phyloP scores from a whole-genome alignment of 2,113 vertebrate genomes.

The Phylloscopus whistleri region DNA sequence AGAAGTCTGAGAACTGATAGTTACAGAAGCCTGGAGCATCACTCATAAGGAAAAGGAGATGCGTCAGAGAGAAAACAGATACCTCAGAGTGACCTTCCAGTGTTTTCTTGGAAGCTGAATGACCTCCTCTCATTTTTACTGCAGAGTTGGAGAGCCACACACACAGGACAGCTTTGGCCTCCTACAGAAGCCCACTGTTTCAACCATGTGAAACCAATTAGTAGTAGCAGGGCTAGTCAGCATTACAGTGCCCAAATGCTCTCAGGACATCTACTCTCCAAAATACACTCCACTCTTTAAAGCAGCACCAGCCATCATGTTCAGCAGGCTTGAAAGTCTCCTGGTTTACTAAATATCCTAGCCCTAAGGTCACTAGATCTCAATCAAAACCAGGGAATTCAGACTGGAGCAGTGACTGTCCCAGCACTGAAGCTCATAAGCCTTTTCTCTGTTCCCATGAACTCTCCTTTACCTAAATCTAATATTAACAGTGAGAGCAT shows the following conservation, averaged over 20 bases:
- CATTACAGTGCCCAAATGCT: not conserved
- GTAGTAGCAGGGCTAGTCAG: not conserved
- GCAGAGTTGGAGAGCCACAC: not conserved
- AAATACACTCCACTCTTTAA: not conserved
- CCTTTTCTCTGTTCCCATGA: not conserved
- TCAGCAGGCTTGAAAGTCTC: not conserved
- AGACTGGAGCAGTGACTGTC: not conserved
- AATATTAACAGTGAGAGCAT: not conserved
- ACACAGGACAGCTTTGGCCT: not conserved
- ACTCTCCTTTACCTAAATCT: not conserved
- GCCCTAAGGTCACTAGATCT: not conserved
- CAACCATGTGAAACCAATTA: not conserved
- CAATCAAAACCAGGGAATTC: not conserved
- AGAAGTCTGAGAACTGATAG: not conserved
- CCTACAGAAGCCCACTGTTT: not conserved
- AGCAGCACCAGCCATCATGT: not conserved
- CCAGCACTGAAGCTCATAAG: not conserved
- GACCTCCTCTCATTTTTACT: not conserved
- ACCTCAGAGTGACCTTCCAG: not conserved
- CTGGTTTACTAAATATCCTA: not conserved
- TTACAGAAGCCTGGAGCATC: not conserved
- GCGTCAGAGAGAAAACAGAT: not conserved
- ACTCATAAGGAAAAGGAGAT: not conserved
- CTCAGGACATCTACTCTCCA: not conserved
- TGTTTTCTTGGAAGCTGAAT: not conserved